Base-by-base conservation (phyloP, 2,113 vertebrate genomes). In the Tenrec ecaudatus region DNA sequence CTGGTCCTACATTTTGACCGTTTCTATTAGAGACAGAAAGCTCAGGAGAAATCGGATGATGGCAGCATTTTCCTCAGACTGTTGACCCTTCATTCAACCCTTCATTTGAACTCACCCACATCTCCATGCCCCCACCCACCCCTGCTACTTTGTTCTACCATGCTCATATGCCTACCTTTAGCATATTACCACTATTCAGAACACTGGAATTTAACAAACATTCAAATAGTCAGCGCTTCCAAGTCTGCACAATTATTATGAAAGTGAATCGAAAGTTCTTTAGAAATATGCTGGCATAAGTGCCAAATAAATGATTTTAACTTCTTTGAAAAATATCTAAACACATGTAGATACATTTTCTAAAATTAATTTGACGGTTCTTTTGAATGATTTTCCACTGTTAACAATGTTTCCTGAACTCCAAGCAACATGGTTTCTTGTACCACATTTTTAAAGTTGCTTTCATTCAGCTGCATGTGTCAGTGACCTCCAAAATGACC, bases 401-500 rank as follows among this genome's bases (percentile, higher is more conserved):
- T 17, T 92, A 97, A 87, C 94, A 94, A 53, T 93, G 91, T 97
- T 75, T 95, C 73, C 73, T 58, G 79, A 96, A 92, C 87, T 95
- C 96, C 95, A 89, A 92, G 80, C 91, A 97, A 94, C 15, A 88
- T 75, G 88, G 47, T 83, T 96, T 82, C 92, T 93, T 95, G 57
- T 89, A 64, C 85, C 80, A 96, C 90, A 94, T 97, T 97, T 97
- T 58, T 76, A 95, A 95, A 96, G 86, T 97, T 97, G 91, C 95
- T 97, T 97, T 96, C 93, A 96, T 96, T 97, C 96, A 95, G 93
- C 31, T 0, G 90, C 27, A 83, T 40, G 6, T 66, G 36, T 95
- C 96, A 88, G 0, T 98, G 98, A 98, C 98, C 98, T 98, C 98
- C 97, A 98, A 95, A 93, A 97, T 97, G 98, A 98, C 98, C 98